phyloP scores from a whole-genome alignment of 2,113 vertebrate species.

The Microcebus griseorufus region DNA sequence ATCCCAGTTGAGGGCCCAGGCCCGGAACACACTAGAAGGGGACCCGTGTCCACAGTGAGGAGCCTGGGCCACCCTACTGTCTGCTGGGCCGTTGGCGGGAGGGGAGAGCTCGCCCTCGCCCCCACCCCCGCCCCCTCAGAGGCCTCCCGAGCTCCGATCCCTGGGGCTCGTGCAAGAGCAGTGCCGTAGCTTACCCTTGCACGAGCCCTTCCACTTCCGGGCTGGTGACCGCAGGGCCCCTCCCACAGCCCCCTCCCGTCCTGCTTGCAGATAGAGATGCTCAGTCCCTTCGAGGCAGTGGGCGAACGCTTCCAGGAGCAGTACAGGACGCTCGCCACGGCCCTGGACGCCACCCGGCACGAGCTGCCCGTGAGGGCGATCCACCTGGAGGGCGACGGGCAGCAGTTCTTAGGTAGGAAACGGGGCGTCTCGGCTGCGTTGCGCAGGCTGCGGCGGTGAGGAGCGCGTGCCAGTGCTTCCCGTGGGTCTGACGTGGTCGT shows the following conservation, averaged over 20 bases:
- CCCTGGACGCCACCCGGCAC: conserved; percentile 90
- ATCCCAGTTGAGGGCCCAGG: too few species aligned
- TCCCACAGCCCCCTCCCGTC: background rate
- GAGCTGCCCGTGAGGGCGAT: conserved; percentile 89
- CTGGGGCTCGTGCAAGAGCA: background rate
- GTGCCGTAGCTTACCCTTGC: background rate
- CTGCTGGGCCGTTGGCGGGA: too few species aligned
- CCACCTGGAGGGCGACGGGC: conserved; percentile 84
- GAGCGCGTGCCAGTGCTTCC: fast-evolving
- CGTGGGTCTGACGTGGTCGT: background rate
- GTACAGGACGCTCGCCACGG: conserved; percentile 88
- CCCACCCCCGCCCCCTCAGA: fast-evolving
- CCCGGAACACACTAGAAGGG: background rate
- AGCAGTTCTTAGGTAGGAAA: conserved; percentile 88
- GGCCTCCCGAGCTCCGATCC: background rate
- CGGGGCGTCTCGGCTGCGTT: fast-evolving
- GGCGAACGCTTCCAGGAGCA: conserved; percentile 84
- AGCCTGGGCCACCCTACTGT: background rate
- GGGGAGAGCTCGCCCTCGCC: background rate
- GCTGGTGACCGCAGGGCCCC: fast-evolving
- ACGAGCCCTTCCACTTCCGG: fast-evolving
- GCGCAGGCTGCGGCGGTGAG: background rate
- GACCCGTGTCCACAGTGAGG: fast-evolving
- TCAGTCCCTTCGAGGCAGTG: conserved; percentile 83
- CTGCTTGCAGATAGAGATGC: conserved; percentile 83